Percentiles rank a stretch among this genome's conserved stretches.
These are phyloP conservation scores for Papilio demoleus DNA, from an alignment of 2,888 invertebrate species.

Conservation along the genomic window DNA sequence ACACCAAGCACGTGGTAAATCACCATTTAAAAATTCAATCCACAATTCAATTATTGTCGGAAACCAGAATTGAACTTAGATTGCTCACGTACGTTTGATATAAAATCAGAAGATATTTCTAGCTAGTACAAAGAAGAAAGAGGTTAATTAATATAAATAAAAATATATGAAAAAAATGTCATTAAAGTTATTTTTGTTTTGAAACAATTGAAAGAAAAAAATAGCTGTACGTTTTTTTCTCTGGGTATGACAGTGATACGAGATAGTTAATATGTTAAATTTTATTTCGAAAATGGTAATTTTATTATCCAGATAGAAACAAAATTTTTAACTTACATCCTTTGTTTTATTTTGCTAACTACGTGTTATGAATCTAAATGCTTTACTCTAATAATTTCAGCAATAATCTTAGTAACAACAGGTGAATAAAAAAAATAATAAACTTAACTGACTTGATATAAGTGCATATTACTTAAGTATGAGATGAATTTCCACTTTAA, in stretches of 20 bases:
- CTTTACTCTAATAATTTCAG: no score
- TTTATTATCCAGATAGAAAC: no score
- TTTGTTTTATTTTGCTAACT: background rate
- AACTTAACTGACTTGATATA: background rate
- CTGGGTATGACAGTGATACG: no score
- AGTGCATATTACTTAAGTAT: background rate
- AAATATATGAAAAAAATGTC: background rate
- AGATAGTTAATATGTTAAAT: no score
- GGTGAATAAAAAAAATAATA: background rate
- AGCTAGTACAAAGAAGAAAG: background rate
- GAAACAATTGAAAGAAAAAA: no score
- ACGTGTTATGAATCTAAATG: background rate
- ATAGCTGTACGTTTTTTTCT: no score
- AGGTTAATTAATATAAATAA: background rate
- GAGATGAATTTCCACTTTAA: conserved; percentile 11
- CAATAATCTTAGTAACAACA: background rate
- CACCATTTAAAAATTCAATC: conserved; percentile 14
- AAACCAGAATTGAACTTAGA: conserved; percentile 6
- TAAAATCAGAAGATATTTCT: background rate
- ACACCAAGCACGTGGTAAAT: conserved; percentile 11
- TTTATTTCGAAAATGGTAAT: no score
- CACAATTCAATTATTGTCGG: conserved; percentile 4
- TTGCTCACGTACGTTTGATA: conserved; percentile 4
- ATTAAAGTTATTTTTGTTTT: background rate
- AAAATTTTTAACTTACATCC: no score